Base-by-base conservation (phyloP, 2,113 vertebrate species). In the Cyphomyrus plagiostoma region DNA sequence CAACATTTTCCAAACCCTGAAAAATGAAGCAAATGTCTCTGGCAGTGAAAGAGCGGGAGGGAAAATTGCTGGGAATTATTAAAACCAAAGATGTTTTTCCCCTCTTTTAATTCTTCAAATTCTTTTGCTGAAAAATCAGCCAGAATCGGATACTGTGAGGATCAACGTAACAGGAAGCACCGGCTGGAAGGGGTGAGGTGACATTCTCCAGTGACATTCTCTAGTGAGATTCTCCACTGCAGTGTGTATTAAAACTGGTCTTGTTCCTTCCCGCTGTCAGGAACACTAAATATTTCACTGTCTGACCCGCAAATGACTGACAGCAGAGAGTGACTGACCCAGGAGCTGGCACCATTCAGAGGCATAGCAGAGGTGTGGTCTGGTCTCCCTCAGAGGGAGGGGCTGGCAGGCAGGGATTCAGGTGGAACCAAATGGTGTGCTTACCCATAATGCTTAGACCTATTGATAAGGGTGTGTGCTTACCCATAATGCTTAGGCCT, bases 41-140 rank as follows among this genome's bases (percentile, higher is more conserved):
- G 35, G 62, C 21, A 70, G 11, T 74, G n/a, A 88, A 70, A 39
- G 62, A 88, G 26, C 4, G 53, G 11, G 15, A 66, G 35, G 62
- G 23, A 49, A 88, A 88, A 62, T 35, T 42, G 53, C 53, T 56
- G 86, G 58, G n/a, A 49, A 77, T 77, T 52, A 88, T 88, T 88
- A 88, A 45, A 45, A 23, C 21, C 30, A 53, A 53, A 56, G 48
- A 26, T 35, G 85, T 19, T 87, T 52, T 86, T 86, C n/a, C 49
- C 15, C 87, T 88, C 49, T 19, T 30, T 66, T 56, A 88, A 66
- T 88, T 62, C 53, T 66, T 88, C 1, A 26, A 35, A 88, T 88
- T 88, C 56, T 42, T 88, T 45, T 30, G 52, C 19, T n/a, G 3
- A 46, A 62, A 21, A 66, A 46, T 62, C 35, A 58, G 13, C n/a